phyloP scores from a whole-genome alignment of 2,888 invertebrate species.

The Parelbella ahira region DNA sequence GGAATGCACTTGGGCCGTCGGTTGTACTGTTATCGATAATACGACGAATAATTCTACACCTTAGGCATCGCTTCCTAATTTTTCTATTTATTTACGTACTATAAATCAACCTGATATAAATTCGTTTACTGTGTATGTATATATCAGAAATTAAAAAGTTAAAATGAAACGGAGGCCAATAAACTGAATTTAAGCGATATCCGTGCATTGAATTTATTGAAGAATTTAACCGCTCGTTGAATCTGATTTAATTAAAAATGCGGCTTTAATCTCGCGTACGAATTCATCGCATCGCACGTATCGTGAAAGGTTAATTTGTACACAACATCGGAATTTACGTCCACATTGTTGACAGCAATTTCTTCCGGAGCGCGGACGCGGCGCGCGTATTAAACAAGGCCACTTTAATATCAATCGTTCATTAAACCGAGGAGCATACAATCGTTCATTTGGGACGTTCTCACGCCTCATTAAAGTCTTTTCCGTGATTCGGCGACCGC shows the following conservation, averaged over 20 bases:
- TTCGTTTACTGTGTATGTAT: no score
- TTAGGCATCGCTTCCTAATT: no score
- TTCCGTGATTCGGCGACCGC: conserved; percentile 76
- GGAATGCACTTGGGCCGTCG: no score
- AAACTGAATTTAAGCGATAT: conserved; percentile 1
- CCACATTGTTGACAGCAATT: conserved; percentile 20
- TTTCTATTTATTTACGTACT: no score
- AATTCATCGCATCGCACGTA: conserved; percentile 9
- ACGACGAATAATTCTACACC: no score
- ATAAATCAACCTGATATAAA: no score
- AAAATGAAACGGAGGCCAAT: no score
- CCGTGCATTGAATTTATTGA: not conserved
- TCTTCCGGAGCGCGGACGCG: conserved; percentile 17
- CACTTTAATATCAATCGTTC: conserved; percentile 71
- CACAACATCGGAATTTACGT: conserved; percentile 19
- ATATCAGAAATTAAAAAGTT: no score
- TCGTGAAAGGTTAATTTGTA: conserved; percentile 8
- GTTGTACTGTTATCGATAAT: no score
- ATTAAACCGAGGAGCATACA: conserved; percentile 68
- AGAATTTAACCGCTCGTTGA: no score
- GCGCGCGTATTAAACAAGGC: conserved; percentile 52
- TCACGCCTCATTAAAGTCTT: conserved; percentile 80
- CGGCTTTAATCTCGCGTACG: conserved; percentile 3
- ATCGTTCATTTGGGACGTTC: conserved; percentile 77
- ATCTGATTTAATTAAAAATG: conserved; percentile 13